Evolutionary conservation across 2,888 invertebrate genomes (phyloP).

Genomic region (Xanthia icteritia): DNA sequence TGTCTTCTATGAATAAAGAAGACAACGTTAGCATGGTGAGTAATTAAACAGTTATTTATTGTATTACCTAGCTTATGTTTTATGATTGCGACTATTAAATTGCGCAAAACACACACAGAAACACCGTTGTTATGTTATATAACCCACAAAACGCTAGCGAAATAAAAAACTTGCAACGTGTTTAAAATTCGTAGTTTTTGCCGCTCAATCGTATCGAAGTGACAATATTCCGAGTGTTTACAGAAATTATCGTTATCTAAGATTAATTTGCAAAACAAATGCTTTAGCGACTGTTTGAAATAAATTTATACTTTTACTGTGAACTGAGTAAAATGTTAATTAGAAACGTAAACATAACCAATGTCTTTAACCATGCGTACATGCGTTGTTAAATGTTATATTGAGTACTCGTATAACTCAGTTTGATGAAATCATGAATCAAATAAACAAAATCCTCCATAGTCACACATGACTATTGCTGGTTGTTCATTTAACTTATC

Average conservation of each 20-base stretch:
- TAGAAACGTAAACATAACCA: constrained; percentile 20
- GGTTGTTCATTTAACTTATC: constrained; percentile 47
- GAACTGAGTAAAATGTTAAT: not conserved
- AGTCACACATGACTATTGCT: not conserved
- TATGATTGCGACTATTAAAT: constrained; percentile 10
- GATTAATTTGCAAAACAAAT: constrained; percentile 19
- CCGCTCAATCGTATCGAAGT: not conserved
- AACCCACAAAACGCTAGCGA: constrained; percentile 11
- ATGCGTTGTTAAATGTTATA: not conserved
- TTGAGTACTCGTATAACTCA: not conserved
- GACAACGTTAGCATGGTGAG: constrained; percentile 38
- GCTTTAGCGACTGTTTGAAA: constrained; percentile 2
- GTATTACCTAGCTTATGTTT: not conserved
- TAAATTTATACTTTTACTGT: not conserved
- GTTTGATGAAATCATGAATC: constrained; percentile 24
- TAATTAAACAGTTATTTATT: constrained; percentile 22
- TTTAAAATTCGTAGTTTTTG: not conserved
- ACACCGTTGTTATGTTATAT: not conserved
- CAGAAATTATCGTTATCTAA: not conserved
- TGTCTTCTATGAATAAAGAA: constrained; percentile 28
- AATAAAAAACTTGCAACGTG: constrained; percentile 7
- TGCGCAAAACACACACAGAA: not conserved
- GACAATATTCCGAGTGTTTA: not conserved
- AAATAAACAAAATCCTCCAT: constrained; percentile 22
- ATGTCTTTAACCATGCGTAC: constrained; percentile 10